Evolutionary conservation across 2,888 invertebrate genomes (phyloP).

Genomic region (Athalia rosae): DNA sequence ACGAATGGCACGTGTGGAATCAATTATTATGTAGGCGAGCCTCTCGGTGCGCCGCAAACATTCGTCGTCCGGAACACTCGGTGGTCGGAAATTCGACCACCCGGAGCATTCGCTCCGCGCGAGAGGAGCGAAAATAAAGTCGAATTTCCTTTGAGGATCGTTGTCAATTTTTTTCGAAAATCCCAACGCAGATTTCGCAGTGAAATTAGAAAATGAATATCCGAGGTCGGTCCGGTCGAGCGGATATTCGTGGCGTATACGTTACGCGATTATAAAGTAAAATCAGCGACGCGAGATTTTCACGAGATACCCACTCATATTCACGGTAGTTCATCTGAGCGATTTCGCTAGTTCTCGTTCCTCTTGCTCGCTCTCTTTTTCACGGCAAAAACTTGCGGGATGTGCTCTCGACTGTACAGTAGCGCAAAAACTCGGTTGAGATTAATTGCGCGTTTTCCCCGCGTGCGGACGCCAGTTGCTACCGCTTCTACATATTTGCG

Average conservation of each 20-base stretch:
- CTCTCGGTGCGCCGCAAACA: too few relatives aligned
- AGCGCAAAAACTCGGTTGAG: constrained; percentile 40
- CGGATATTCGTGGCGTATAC: background rate
- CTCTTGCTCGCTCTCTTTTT: too few relatives aligned
- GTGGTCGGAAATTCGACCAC: too few relatives aligned
- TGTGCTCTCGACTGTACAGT: constrained; percentile 35
- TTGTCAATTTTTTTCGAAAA: background rate
- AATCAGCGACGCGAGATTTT: constrained; percentile 41
- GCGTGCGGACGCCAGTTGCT: background rate
- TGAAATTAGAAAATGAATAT: background rate
- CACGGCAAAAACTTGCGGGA: constrained; percentile 28
- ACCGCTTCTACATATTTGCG: constrained; percentile 37
- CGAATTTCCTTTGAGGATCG: background rate
- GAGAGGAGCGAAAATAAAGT: too few relatives aligned
- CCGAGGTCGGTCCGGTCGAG: background rate
- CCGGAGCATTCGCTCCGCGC: too few relatives aligned
- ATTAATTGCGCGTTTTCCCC: constrained; percentile 45
- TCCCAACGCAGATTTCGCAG: background rate
- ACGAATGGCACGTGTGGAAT: too few relatives aligned
- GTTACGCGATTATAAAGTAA: background rate
- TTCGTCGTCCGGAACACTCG: too few relatives aligned
- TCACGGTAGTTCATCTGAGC: constrained; percentile 33
- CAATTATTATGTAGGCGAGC: too few relatives aligned
- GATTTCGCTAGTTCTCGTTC: constrained; percentile 2
- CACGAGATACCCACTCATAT: constrained; percentile 23